These are phyloP conservation scores for Petrophora chlorosata DNA, from an alignment of 2,888 invertebrate genomes.

Conservation along the genomic window DNA sequence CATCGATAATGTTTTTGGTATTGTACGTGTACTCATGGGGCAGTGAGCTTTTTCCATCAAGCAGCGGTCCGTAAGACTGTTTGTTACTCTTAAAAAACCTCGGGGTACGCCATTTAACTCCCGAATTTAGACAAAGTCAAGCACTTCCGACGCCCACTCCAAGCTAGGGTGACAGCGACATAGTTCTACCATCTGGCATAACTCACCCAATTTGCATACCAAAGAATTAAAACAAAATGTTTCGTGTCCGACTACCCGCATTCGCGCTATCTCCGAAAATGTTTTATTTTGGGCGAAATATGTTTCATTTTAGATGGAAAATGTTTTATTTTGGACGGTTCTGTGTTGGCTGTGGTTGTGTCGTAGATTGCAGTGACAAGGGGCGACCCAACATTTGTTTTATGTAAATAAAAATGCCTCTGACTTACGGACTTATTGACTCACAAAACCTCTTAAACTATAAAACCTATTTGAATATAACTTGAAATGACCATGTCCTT, in stretches of 20 bases:
- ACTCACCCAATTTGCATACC: slow-evolving; percentile 18
- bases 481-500: too few species aligned
- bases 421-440: too few species aligned
- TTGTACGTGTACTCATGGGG: too few species aligned
- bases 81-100: too few species aligned
- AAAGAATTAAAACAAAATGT: slow-evolving; percentile 33
- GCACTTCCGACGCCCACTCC: background rate
- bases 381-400: too few species aligned
- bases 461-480: too few species aligned
- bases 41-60: too few species aligned
- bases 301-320: slow-evolving; percentile 19
- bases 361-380: slow-evolving; percentile 1
- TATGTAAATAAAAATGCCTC: too few species aligned
- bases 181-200: slow-evolving; percentile 19
- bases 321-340: slow-evolving; percentile 15
- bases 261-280: slow-evolving; percentile 30
- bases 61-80: too few species aligned
- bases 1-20: too few species aligned
- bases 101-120: too few species aligned
- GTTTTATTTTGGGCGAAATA: slow-evolving; percentile 32
- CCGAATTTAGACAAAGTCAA: slow-evolving; percentile 1
- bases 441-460: too few species aligned
- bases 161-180: background rate
- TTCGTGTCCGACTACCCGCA: slow-evolving; percentile 23
- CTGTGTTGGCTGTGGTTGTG: slow-evolving; percentile 4